Percentiles rank a stretch among this genome's conserved stretches.
phyloP scores from a whole-genome alignment of 2,797 vertebrate species.

The Enteromius radiatus region DNA sequence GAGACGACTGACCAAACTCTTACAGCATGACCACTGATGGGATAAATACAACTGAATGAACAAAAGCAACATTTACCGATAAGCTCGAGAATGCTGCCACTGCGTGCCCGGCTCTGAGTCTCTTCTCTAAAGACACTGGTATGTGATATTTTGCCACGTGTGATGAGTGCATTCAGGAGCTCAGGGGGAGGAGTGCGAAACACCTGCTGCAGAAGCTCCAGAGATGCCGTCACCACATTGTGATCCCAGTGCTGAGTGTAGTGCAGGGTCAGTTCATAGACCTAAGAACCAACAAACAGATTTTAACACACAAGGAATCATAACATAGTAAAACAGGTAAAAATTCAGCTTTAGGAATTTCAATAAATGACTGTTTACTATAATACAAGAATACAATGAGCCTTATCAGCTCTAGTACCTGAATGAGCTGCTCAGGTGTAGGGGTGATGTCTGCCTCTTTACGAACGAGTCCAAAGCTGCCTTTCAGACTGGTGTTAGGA shows the following conservation, averaged over 20 bases:
- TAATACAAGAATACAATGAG: background rate
- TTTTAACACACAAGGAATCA: background rate
- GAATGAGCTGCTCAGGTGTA: conserved; percentile 89
- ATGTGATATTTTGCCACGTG: conserved; percentile 80
- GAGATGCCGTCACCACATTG: conserved; percentile 93
- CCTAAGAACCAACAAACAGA: conserved; percentile 70
- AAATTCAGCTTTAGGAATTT: background rate
- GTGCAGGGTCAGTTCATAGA: conserved; percentile 93
- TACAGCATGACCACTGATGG: background rate
- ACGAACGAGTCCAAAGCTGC: conserved; percentile 93
- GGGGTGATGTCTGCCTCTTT: conserved; percentile 94
- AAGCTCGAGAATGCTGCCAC: conserved; percentile 91
- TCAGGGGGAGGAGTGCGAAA: conserved; percentile 91
- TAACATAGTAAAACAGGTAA: background rate
- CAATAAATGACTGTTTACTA: background rate
- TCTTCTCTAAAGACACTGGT: conserved; percentile 83
- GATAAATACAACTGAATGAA: background rate
- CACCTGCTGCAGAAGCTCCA: conserved; percentile 93
- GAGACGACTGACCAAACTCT: background rate
- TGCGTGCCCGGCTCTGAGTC: conserved; percentile 80
- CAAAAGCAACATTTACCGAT: conserved; percentile 81
- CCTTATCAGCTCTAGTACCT: conserved; percentile 74
- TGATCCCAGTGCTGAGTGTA: conserved; percentile 96
- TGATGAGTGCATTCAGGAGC: conserved; percentile 87
- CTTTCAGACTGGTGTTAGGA: conserved; percentile 92